phyloP scores from a whole-genome alignment of 2,797 vertebrate genomes.

The Sarcophilus harrisii region DNA sequence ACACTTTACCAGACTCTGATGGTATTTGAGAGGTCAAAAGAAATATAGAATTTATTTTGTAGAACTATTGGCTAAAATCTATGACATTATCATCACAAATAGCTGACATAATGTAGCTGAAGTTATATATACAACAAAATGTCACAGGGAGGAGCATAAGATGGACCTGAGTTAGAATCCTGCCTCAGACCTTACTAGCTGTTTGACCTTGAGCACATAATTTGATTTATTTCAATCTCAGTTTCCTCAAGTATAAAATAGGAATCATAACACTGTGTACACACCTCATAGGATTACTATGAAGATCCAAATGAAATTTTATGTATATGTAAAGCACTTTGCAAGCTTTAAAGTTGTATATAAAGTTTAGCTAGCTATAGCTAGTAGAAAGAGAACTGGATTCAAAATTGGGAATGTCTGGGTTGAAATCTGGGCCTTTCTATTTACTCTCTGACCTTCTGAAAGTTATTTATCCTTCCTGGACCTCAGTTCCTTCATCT shows the following conservation, averaged over 20 bases:
- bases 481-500: background rate
- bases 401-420: background rate
- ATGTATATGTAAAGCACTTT: background rate
- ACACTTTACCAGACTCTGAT: background rate
- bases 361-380: background rate
- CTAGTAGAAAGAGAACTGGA: background rate
- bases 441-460: background rate
- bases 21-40: background rate
- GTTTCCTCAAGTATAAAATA: background rate
- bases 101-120: background rate
- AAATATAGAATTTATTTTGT: background rate
- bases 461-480: background rate
- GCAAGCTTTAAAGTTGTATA: background rate
- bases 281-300: background rate
- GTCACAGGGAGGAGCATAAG: background rate
- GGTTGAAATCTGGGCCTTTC: background rate
- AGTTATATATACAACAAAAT: background rate
- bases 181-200: background rate
- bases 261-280: background rate
- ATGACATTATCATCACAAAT: background rate
- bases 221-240: background rate
- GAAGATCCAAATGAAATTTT: background rate
- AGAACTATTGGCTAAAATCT: background rate
- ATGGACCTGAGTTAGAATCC: background rate
- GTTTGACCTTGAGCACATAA: background rate